Evolutionary conservation across 2,797 vertebrate species (phyloP), one percentile per base, ranked within the genome.

Genomic region (Peromyscus eremicus): DNA sequence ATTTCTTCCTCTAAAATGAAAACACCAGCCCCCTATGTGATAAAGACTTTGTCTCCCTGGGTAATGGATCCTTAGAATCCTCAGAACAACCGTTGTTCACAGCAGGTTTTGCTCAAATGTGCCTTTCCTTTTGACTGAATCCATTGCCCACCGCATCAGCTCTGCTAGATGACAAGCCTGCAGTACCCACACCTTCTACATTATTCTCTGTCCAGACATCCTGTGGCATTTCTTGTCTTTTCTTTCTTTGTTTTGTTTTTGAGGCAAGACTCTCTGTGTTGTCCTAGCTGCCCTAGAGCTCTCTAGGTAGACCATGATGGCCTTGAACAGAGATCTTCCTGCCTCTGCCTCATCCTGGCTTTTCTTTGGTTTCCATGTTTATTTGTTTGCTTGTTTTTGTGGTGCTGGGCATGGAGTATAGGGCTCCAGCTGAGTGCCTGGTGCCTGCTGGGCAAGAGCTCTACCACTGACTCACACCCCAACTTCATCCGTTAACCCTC

Each of bases 1-100:
- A 73, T 89, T 92, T 94, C 66, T 81, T 95, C 73, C 62, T 91
- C n/a, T 32, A 66, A 32, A 8, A 95, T 68, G 40, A 91, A 71
- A 46, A 73, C 2, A 1, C 57, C 87, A 40, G 84, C 19, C 25
- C 52, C 37, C 82, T 52, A 49, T 60, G 34, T 89, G 62, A 82
- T 62, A 95, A 82, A 87, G 29, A 83, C 81, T n/a, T n/a, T n/a
- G 17, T 83, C 23, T 89, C 68, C 10, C 0, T 70, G 32, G 43
- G 60, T 88, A 66, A 34, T 49, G 57, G 91, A 92, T 60, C 12
- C 84, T 92, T 79, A 83, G 91, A 80, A 76, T 79, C 16, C 29
- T 60, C 68, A 34, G 57, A 57, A 68, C 5, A 75, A 25, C 75
- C 71, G 17, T 93, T 90, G 43, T 94, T 90, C 94, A 76, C 55